Base-by-base conservation (phyloP, 1,140 invertebrate species). In the Habropoda laboriosa region DNA sequence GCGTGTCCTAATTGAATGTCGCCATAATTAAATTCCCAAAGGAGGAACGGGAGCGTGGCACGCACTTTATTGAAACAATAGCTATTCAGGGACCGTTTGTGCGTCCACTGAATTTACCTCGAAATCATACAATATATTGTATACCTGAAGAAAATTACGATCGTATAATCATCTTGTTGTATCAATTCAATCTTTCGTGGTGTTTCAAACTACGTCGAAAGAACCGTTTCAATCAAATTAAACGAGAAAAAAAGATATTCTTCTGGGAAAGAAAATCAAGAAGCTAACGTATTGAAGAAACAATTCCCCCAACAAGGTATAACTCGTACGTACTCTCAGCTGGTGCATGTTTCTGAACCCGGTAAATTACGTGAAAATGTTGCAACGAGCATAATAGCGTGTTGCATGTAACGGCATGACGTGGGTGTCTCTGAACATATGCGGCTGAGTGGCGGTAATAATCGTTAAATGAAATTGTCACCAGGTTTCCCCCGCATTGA, bases 401-500 rank as follows among this genome's bases (percentile, higher is more conserved):
- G 53, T 70, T 70, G 42, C 53, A 24, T 76, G 74, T 58, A 47
- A 57, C 40, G 24, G 53, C 40, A 5, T 47, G 42, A 49, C 40
- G 74, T 35, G 63, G 30, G n/a, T 38, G 53, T 58, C 42, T 49
- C 32, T 57, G 53, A 70, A 58, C 64, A 77, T 77, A 70, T 49
- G 53, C 74, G 74, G 8, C 32, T 24, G 53, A 70, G 53, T 57
- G 53, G 8, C 64, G 30, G 45, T 67, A 70, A 77, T 77, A 70
- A 77, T 77, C 64, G 66, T 77, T 70, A 77, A 77, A 70, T 60
- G 64, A 70, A 70, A 77, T 60, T 40, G 74, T 77, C 74, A 68
- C n/a, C 66, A 27, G 42, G n/a, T 57, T 57, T 24, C 10, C 18
- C 10, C 18, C 10, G 7, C 40, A n/a, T 21, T 30, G 21, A 27